These are phyloP conservation scores for Onychorhynchus coronatus DNA, from an alignment of 2,113 vertebrate species.

Conservation along the genomic window DNA sequence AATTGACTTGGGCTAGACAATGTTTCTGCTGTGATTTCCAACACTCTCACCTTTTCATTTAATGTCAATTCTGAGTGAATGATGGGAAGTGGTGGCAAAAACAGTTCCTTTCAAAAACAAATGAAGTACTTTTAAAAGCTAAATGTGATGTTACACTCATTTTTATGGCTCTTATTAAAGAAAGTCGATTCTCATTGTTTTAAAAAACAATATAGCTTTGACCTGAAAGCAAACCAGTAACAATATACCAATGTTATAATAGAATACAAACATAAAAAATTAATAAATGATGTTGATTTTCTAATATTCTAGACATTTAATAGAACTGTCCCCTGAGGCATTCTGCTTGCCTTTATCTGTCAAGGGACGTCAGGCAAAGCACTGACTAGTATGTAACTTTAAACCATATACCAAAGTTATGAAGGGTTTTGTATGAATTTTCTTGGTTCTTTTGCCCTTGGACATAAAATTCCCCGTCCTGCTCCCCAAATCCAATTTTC, in stretches of 20 bases:
- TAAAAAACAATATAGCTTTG: background rate
- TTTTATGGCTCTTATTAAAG: background rate
- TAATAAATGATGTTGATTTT: background rate
- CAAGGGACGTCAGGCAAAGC: background rate
- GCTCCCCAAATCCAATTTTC: background rate
- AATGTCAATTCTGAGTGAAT: background rate
- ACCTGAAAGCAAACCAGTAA: background rate
- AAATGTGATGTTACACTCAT: background rate
- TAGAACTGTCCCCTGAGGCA: background rate
- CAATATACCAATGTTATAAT: background rate
- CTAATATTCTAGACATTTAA: background rate
- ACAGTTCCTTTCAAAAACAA: background rate
- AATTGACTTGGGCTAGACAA: background rate
- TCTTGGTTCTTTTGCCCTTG: background rate
- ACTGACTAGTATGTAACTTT: background rate
- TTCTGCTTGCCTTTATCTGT: background rate
- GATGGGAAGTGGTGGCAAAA: background rate
- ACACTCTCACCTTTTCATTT: background rate
- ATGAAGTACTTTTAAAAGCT: background rate
- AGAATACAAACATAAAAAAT: background rate
- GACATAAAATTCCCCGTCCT: background rate
- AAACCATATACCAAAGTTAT: background rate
- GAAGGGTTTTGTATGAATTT: background rate
- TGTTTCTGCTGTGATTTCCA: background rate
- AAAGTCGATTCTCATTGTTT: background rate